phyloP scores from a whole-genome alignment of 2,888 invertebrate genomes.

The Ceramica pisi region DNA sequence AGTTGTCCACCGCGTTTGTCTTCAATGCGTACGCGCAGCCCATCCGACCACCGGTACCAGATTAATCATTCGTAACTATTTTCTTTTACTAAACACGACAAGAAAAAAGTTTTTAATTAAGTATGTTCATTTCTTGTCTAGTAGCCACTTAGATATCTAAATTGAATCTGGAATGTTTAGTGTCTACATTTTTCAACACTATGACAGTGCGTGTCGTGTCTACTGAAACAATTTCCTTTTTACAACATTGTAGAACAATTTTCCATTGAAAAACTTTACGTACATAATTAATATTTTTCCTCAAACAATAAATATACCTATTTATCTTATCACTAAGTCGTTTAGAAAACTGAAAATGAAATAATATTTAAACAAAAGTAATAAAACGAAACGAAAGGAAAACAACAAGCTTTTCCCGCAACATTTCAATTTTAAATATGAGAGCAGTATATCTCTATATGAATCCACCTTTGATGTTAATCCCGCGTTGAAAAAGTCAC shows the following conservation, averaged over 20 bases:
- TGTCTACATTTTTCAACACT: constrained; percentile 19
- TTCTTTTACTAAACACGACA: constrained; percentile 71
- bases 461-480: constrained; percentile 78
- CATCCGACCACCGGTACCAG: constrained; percentile 71
- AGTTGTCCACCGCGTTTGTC: constrained; percentile 87
- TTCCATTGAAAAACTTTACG: not conserved
- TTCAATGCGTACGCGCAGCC: constrained; percentile 78
- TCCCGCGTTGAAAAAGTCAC: constrained; percentile 78
- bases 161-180: constrained; percentile 32
- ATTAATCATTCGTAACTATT: constrained; percentile 83
- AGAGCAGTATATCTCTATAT: constrained; percentile 50
- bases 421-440: constrained; percentile 53
- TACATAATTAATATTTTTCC: constrained; percentile 24
- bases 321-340: constrained; percentile 35
- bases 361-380: constrained; percentile 35
- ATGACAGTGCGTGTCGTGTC: not conserved
- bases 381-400: constrained; percentile 45
- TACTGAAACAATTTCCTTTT: constrained; percentile 8
- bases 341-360: constrained; percentile 44
- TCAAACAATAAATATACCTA: constrained; percentile 37
- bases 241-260: not conserved
- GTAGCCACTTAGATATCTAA: constrained; percentile 24
- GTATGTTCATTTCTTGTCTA: constrained; percentile 33
- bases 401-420: constrained; percentile 40
- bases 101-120: constrained; percentile 63